Base-by-base conservation (phyloP, 2,888 invertebrate species). In the Mythimna ferrago region DNA sequence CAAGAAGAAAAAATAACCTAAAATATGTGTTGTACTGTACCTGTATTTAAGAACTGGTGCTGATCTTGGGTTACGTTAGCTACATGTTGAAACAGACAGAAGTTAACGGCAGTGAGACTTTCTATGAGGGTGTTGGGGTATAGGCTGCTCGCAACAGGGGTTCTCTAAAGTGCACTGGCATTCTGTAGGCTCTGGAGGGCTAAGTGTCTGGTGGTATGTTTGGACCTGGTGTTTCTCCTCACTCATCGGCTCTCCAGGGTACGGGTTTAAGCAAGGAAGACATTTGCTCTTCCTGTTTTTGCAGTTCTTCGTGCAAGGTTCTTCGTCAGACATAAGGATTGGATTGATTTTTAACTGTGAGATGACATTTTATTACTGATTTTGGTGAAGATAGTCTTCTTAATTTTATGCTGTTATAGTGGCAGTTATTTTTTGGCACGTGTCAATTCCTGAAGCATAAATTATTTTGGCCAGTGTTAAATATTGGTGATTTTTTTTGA, bases 291-390 rank as follows among this genome's bases (percentile, higher is more conserved):
- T 84, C n/a, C 82, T 69, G 10, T 86, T 87, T 21, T 85, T 87
- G 54, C 89, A 89, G 32, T 81, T 85, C 21, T 87, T 84, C 0
- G 77, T 68, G 66, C 89, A 88, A 2, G 73, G 67, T 0, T 80
- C 67, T 0, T 82, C 65, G 6, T 89, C 89, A 32, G 90, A 82
- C 91, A 91, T 91, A 48, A 6, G 68, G 63, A 65, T 76, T 87
- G 26, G 21, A 16, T 73, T 63, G 51, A 2, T 21, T 69, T 35
- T 62, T 48, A 62, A 67, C 16, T 44, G 35, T 62, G 63, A 35
- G 16, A 21, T 19, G 11, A 62, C 67, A 67, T 67, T 62, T 61
- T 67, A 6, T 2, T 44, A 32, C 16, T 44, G 0, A 21, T 26
- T 19, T 38, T 16, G 44, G 2, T 19, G 32, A 9, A 6, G 11